Conservation (phyloP, 1,140 invertebrate species). For the Bacillus rossius region DNA sequence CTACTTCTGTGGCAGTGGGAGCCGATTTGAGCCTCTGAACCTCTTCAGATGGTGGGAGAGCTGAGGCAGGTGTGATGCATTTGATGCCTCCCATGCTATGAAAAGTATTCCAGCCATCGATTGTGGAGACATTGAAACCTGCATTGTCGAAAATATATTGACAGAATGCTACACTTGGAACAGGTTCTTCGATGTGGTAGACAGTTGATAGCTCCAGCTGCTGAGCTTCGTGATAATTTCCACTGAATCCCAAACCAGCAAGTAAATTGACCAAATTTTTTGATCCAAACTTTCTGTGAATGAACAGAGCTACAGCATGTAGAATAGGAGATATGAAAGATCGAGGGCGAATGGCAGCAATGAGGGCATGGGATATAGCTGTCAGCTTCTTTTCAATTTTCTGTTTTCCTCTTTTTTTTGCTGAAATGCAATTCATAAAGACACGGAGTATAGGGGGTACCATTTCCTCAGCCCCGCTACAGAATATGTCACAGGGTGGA, state of each 20-base stretch:
- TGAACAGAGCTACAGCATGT: no score
- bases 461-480: no score
- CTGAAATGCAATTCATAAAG: no score
- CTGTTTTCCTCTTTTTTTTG: no score
- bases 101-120: conserved; percentile 30
- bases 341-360: no score
- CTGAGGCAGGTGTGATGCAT: conserved; percentile 16
- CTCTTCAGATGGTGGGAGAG: neutral
- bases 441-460: no score
- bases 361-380: no score
- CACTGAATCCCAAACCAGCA: conserved; percentile 21
- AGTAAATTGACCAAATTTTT: conserved; percentile 18
- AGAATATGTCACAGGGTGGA: no score
- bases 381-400: no score
- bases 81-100: conserved; percentile 31
- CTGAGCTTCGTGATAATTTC: conserved; percentile 11
- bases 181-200: neutral
- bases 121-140: conserved; percentile 27
- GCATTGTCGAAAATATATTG: conserved; percentile 34
- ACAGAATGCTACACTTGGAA: neutral
- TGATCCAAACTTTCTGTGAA: conserved; percentile 27
- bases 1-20: neutral
- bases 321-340: no score
- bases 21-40: neutral
- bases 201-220: conserved; percentile 17